Conservation (phyloP, 2,797 vertebrate species). For the Numenius phaeopus region DNA sequence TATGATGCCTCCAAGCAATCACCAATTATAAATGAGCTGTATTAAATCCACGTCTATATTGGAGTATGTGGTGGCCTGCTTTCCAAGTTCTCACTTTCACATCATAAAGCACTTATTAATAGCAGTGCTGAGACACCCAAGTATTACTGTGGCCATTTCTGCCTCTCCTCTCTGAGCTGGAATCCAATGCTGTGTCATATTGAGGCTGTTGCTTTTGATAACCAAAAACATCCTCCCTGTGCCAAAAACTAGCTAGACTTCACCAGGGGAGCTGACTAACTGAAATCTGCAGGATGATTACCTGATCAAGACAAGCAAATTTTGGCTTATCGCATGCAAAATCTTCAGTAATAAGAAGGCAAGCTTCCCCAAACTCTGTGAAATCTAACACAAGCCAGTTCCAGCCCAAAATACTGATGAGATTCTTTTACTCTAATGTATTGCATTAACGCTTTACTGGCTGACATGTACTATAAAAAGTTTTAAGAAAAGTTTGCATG, state of each 20-base stretch:
- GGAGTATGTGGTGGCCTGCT: slow-evolving; percentile 1
- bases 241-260: neutral
- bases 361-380: neutral
- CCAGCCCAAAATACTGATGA: neutral
- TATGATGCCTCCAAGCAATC: slow-evolving; percentile 44
- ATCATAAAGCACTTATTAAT: slow-evolving; percentile 48
- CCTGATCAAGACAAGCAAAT: neutral
- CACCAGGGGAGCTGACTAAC: neutral
- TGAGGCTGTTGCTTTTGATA: neutral
- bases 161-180: neutral
- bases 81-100: slow-evolving; percentile 59
- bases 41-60: slow-evolving; percentile 42
- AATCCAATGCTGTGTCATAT: neutral
- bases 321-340: neutral
- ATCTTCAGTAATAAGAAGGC: neutral
- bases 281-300: neutral
- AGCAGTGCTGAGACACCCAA: slow-evolving; percentile 29
- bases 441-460: neutral
- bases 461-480: neutral
- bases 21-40: slow-evolving; percentile 63
- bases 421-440: neutral
- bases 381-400: neutral
- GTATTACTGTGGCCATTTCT: neutral
- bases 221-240: neutral
- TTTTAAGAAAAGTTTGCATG: neutral